Conservation (phyloP, 2,888 invertebrate species). For the Lysandra bellargus region DNA sequence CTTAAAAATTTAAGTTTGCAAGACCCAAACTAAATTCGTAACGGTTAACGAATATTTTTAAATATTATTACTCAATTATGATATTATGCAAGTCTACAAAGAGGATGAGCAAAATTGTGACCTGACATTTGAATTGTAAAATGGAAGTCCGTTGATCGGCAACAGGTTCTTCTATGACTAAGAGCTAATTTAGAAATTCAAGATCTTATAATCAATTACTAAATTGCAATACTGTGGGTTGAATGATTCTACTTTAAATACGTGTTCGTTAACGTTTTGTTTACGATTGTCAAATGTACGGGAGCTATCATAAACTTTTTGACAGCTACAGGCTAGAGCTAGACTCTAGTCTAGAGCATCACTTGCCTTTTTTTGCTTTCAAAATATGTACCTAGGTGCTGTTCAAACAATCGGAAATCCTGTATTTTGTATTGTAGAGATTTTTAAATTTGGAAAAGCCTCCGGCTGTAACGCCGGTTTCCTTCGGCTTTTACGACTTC, state of each 20-base stretch:
- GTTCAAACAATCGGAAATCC: background rate
- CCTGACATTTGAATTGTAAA: background rate
- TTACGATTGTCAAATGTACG: background rate
- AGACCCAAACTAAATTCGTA: background rate
- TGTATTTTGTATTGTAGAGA: background rate
- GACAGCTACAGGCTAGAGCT: background rate
- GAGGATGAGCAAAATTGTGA: background rate
- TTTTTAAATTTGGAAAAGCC: background rate
- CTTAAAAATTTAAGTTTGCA: background rate
- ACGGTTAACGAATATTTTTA: background rate
- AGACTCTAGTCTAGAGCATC: background rate
- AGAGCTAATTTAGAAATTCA: background rate
- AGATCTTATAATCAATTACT: background rate
- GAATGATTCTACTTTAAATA: background rate
- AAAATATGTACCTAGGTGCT: background rate
- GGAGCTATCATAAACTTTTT: background rate
- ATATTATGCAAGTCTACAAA: background rate
- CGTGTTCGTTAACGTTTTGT: background rate
- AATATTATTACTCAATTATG: background rate
- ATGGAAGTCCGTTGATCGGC: background rate
- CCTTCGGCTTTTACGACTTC: slow-evolving; percentile 18
- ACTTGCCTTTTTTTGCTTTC: background rate
- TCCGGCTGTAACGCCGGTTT: background rate
- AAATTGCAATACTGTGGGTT: background rate
- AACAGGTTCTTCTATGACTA: background rate